Conservation (phyloP, 2,113 vertebrate genomes). For the Colius striatus region DNA sequence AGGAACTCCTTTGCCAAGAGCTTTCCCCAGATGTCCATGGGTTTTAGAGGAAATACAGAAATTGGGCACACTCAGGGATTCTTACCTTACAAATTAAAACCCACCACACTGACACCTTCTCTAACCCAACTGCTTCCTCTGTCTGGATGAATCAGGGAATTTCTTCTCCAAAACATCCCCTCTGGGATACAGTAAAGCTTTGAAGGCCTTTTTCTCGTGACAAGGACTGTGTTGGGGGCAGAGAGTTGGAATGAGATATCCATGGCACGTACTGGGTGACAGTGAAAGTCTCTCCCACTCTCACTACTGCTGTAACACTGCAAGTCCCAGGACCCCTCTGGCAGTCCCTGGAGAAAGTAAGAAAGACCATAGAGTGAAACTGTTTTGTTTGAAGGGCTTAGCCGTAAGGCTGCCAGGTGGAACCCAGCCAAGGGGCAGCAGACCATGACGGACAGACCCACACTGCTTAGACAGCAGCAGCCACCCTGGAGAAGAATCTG, state of each 20-base stretch:
- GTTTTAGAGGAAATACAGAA: not conserved
- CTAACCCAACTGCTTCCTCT: not conserved
- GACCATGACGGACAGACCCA: not conserved
- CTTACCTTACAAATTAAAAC: not conserved
- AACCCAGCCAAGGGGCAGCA: slow-evolving; percentile 19
- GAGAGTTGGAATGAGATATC: not conserved
- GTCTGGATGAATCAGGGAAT: not conserved
- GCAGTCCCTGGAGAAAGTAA: not conserved
- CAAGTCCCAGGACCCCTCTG: not conserved
- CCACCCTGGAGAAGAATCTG: not conserved
- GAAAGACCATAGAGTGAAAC: not conserved
- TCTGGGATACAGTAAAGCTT: not conserved
- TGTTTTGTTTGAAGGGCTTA: not conserved
- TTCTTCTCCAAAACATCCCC: not conserved
- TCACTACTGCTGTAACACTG: fast-evolving
- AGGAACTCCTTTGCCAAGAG: not conserved
- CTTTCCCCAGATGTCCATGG: not conserved
- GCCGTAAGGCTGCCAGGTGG: slow-evolving; percentile 1
- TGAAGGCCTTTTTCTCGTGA: not conserved
- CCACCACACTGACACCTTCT: not conserved
- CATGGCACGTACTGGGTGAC: fast-evolving
- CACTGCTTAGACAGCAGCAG: not conserved
- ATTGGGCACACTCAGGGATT: fast-evolving
- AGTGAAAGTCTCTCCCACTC: not conserved
- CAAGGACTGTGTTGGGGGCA: not conserved